Conservation (phyloP, 2,797 vertebrate genomes). For the Scleropages formosus region DNA sequence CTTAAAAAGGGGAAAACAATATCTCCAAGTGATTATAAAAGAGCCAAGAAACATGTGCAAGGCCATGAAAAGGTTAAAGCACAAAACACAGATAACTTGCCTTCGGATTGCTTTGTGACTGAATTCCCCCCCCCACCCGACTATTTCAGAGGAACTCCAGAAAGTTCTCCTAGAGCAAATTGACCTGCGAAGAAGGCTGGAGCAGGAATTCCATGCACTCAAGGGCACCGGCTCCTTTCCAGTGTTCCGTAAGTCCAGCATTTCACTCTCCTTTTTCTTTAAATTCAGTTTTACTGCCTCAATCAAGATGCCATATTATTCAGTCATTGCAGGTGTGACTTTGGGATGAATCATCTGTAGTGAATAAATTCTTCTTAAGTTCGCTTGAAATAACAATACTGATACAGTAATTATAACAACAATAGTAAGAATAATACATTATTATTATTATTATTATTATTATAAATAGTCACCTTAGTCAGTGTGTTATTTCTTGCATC, state of each 20-base stretch:
- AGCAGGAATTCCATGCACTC: constrained; percentile 94
- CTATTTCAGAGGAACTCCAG: constrained; percentile 91
- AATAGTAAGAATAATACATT: no score
- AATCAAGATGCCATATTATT: background rate
- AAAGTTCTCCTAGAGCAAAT: constrained; percentile 98
- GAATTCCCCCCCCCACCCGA: background rate
- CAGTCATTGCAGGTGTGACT: background rate
- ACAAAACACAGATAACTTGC: background rate
- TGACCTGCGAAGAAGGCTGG: constrained; percentile 89
- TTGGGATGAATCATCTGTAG: no score
- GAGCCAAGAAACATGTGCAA: background rate
- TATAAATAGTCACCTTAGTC: no score
- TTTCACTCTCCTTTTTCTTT: background rate
- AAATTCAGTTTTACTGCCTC: background rate
- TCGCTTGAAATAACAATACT: no score
- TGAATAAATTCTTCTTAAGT: no score
- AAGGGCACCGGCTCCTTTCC: constrained; percentile 93
- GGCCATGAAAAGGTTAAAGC: background rate
- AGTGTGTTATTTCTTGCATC: constrained; percentile 26
- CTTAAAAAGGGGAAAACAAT: no score
- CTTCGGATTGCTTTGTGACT: constrained; percentile 3
- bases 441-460: no score
- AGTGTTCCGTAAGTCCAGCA: constrained; percentile 91
- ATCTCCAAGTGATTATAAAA: background rate
- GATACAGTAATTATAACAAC: no score